phyloP scores from a whole-genome alignment of 2,113 vertebrate species.

The Copsychus sechellarum region DNA sequence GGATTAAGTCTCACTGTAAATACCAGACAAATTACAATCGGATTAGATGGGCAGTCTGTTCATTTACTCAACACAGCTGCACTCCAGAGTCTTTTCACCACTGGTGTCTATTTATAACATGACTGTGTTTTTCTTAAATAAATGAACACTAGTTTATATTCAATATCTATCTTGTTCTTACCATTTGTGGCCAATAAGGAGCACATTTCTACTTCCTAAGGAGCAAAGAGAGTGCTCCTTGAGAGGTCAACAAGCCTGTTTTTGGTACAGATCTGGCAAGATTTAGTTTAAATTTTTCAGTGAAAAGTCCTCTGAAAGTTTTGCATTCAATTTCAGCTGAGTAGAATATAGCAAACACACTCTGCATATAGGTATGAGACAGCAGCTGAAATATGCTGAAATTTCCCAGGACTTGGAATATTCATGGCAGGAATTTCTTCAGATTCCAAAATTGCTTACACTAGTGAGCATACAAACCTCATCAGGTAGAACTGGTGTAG shows the following conservation, averaged over 20 bases:
- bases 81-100: neutral
- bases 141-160: neutral
- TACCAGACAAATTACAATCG: constrained; percentile 46
- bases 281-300: neutral
- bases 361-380: neutral
- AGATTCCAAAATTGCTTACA: neutral
- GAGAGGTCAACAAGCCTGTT: neutral
- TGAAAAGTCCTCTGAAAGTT: neutral
- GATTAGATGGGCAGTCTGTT: constrained; percentile 49
- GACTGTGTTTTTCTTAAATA: neutral
- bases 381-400: neutral
- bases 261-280: neutral
- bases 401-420: neutral
- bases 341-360: neutral
- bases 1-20: constrained; percentile 52
- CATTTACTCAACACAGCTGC: constrained; percentile 43
- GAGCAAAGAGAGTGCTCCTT: neutral
- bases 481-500: neutral
- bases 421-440: neutral
- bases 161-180: neutral
- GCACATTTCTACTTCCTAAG: neutral
- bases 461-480: neutral
- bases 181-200: neutral
- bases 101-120: neutral
- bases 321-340: neutral